Conservation (phyloP, 2,888 invertebrate genomes). For the Panzeria rudis region DNA sequence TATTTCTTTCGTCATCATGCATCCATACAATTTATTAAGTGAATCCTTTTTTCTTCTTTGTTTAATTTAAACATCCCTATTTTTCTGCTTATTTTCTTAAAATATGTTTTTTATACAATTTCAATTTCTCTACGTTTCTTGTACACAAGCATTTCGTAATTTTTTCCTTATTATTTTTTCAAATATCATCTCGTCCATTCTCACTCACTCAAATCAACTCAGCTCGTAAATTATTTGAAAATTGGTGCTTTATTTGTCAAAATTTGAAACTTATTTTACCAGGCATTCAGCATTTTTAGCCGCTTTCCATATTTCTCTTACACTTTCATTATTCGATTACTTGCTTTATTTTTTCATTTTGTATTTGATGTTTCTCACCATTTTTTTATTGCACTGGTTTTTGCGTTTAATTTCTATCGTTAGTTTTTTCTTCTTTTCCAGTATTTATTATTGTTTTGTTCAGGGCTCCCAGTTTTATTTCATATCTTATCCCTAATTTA, state of each 20-base stretch:
- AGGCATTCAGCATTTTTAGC: conserved; percentile 78
- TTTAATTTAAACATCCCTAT: background rate
- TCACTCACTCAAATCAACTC: conserved; percentile 73
- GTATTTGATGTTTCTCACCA: conserved; percentile 19
- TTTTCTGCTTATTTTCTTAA: background rate
- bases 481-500: no score
- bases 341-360: conserved; percentile 16
- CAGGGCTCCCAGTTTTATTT: background rate
- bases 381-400: conserved; percentile 5
- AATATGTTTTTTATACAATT: background rate
- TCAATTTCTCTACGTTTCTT: conserved; percentile 17
- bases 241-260: conserved; percentile 83
- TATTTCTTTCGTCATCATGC: background rate
- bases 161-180: conserved; percentile 10
- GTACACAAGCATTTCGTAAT: background rate
- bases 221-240: conserved; percentile 75
- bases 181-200: conserved; percentile 8
- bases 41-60: background rate
- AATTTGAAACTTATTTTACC: conserved; percentile 84
- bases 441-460: conserved; percentile 54
- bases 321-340: background rate
- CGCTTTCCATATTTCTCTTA: conserved; percentile 59
- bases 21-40: background rate
- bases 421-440: conserved; percentile 7
- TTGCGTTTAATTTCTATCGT: background rate